phyloP scores from a whole-genome alignment of 2,113 vertebrate genomes.

The Cyanocitta stelleri region DNA sequence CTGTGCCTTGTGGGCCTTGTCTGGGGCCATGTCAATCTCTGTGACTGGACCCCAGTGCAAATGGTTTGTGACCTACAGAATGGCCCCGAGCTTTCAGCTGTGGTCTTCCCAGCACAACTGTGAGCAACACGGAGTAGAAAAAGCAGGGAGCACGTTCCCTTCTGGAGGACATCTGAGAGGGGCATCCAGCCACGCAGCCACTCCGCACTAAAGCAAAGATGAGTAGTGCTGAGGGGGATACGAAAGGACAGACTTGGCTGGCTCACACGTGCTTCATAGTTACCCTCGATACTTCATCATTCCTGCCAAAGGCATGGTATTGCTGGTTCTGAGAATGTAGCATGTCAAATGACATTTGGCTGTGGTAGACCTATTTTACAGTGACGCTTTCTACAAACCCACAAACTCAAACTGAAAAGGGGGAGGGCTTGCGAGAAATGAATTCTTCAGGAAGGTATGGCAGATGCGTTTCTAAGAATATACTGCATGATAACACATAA shows the following conservation, averaged over 20 bases:
- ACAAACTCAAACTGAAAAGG: conserved; percentile 22
- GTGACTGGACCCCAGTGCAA: background rate
- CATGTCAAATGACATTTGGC: conserved; percentile 31
- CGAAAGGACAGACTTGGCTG: background rate
- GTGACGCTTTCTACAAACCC: background rate
- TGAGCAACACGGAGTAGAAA: background rate
- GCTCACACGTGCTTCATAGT: background rate
- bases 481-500: background rate
- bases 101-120: background rate
- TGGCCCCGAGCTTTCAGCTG: background rate
- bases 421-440: conserved; percentile 4
- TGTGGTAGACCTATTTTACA: conserved; percentile 25
- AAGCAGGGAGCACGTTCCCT: background rate
- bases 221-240: background rate
- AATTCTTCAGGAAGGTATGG: conserved; percentile 35
- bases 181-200: background rate
- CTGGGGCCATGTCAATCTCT: background rate
- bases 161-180: background rate
- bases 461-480: conserved; percentile 55
- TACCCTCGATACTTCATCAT: background rate
- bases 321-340: conserved; percentile 30
- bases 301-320: background rate
- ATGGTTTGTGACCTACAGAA: background rate
- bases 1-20: background rate
- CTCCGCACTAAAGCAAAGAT: background rate